A percentile compares a stretch with the other conserved stretches of the same genome.
These are phyloP conservation scores for Masnerella sp. DNA, from an alignment of 2,888 invertebrate genomes.

Conservation along the genomic window DNA sequence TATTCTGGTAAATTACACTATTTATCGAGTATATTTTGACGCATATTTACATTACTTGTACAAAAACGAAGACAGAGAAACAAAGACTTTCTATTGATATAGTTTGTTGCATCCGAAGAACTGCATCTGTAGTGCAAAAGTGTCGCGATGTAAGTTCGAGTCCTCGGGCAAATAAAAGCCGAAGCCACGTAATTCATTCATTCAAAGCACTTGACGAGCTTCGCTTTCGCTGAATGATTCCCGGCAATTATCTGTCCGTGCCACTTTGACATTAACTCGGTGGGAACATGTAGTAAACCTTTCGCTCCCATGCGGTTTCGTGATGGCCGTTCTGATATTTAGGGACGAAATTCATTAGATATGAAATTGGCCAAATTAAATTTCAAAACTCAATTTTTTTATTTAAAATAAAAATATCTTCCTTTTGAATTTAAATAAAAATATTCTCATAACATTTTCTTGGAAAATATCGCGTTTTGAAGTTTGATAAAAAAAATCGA, in stretches of 20 bases:
- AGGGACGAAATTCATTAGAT: background rate
- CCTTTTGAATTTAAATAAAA: too few relatives aligned
- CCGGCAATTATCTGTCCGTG: conserved; percentile 51
- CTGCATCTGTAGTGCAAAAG: conserved; percentile 21
- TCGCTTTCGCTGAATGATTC: conserved; percentile 44
- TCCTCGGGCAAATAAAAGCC: conserved; percentile 49
- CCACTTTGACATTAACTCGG: conserved; percentile 38
- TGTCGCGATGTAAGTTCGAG: conserved; percentile 15
- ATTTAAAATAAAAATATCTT: too few relatives aligned
- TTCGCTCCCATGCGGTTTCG: conserved; percentile 60
- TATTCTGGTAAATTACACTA: too few relatives aligned
- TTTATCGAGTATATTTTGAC: too few relatives aligned
- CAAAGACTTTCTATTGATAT: conserved; percentile 1
- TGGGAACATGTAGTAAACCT: conserved; percentile 49
- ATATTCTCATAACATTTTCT: too few relatives aligned
- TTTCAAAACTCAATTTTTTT: too few relatives aligned
- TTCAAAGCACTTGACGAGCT: conserved; percentile 50
- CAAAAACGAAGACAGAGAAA: conserved; percentile 21
- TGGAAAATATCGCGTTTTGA: too few relatives aligned
- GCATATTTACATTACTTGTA: conserved; percentile 1
- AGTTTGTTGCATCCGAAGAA: conserved; percentile 41
- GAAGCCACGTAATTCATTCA: conserved; percentile 47
- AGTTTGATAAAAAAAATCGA: too few relatives aligned
- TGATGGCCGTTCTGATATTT: conserved; percentile 29
- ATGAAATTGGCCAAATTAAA: conserved; percentile 2